Evolutionary conservation across 2,888 invertebrate genomes (phyloP).

Genomic region (Drosophila picticornis): DNA sequence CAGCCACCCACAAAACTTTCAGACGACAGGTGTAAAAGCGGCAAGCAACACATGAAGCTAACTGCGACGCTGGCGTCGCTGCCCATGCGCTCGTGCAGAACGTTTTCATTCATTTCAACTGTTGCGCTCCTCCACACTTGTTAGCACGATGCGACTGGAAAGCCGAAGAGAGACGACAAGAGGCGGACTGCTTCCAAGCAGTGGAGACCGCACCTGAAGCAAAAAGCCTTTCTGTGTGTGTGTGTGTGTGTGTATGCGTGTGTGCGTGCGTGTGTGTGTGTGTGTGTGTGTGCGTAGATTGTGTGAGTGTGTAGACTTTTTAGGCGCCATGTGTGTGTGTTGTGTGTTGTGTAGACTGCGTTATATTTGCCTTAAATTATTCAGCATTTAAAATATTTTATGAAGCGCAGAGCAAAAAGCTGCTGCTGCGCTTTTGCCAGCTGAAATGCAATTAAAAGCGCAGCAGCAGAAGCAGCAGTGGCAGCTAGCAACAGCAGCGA

Average conservation of each 20-base stretch:
- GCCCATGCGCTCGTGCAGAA: conserved; percentile 32
- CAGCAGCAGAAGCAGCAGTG: conserved; percentile 36
- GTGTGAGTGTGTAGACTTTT: conserved; percentile 43
- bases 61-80: conserved; percentile 32
- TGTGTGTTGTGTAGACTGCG: conserved; percentile 68
- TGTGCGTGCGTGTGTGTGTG: conserved; percentile 23
- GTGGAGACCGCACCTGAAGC: conserved; percentile 39
- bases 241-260: conserved; percentile 19
- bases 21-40: conserved; percentile 48
- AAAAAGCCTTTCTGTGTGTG: conserved; percentile 8
- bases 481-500: not conserved
- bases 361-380: conserved; percentile 77
- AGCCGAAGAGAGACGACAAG: conserved; percentile 8
- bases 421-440: conserved; percentile 72
- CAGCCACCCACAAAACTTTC: conserved; percentile 18
- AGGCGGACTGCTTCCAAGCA: conserved; percentile 37
- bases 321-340: conserved; percentile 41
- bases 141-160: conserved; percentile 72
- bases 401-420: conserved; percentile 38
- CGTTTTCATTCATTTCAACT: conserved; percentile 80
- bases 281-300: not conserved
- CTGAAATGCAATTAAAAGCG: conserved; percentile 74
- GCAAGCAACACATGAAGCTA: conserved; percentile 66
- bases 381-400: conserved; percentile 69
- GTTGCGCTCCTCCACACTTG: conserved; percentile 83